Evolutionary conservation across 2,797 vertebrate genomes (phyloP).

Genomic region (Mallotus villosus): DNA sequence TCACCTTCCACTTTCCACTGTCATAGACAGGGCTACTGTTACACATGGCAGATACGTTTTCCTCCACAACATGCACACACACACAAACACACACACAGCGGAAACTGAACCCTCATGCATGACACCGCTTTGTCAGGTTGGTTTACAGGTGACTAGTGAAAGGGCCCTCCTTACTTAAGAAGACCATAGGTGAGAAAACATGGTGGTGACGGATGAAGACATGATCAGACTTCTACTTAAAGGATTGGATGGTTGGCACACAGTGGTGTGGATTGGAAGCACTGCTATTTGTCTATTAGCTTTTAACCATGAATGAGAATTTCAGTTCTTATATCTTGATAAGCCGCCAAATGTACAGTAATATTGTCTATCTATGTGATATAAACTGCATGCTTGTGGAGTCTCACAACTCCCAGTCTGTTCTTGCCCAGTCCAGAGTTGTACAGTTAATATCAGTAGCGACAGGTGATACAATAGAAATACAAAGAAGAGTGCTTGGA

Average conservation of each 20-base stretch:
- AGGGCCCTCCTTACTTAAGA: constrained; percentile 42
- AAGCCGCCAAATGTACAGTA: not conserved
- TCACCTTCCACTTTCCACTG: constrained; percentile 46
- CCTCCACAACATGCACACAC: constrained; percentile 18
- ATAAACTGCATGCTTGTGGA: constrained; percentile 5
- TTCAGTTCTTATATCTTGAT: too few species aligned
- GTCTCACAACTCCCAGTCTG: too few species aligned
- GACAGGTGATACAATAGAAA: constrained; percentile 19
- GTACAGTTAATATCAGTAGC: constrained; percentile 23
- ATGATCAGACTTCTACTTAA: constrained; percentile 24
- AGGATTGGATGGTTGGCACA: constrained; percentile 53
- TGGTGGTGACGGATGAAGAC: constrained; percentile 39
- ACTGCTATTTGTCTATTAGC: constrained; percentile 15
- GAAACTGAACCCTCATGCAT: constrained; percentile 52
- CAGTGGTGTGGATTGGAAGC: constrained; percentile 39
- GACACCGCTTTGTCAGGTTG: constrained; percentile 33
- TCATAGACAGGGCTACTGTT: constrained; percentile 40
- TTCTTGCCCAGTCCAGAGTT: not conserved
- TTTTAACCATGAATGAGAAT: not conserved
- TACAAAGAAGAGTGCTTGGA: constrained; percentile 11
- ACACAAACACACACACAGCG: constrained; percentile 16
- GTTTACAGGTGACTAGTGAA: constrained; percentile 54
- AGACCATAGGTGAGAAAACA: constrained; percentile 39
- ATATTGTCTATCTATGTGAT: not conserved
- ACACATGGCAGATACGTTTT: constrained; percentile 38